Evolutionary conservation across 2,797 vertebrate genomes (phyloP).

Genomic region (Halcyon leucocephala): DNA sequence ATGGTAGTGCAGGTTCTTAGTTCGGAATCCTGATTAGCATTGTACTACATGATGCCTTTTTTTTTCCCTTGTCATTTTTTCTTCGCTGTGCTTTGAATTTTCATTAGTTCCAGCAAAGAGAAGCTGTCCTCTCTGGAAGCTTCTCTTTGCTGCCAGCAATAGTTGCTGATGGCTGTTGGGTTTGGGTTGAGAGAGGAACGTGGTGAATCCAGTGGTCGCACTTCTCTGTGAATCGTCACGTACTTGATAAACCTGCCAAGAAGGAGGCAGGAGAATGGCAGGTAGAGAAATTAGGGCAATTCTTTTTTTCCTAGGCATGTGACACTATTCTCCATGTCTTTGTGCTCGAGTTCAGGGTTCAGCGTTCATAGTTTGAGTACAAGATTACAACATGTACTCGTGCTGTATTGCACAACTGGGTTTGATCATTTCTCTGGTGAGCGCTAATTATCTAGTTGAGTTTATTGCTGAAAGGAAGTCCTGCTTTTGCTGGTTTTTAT

Average conservation of each 20-base stretch:
- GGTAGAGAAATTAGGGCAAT: background rate
- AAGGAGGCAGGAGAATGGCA: background rate
- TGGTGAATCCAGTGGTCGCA: background rate
- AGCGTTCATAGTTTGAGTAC: background rate
- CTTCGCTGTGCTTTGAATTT: background rate
- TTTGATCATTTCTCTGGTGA: conserved; percentile 33
- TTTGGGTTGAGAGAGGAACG: background rate
- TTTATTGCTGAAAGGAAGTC: conserved; percentile 51
- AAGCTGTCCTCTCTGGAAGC: background rate
- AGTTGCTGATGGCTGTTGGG: background rate
- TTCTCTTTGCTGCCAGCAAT: background rate
- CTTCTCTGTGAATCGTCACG: background rate
- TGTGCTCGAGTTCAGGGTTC: background rate
- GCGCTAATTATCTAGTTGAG: background rate
- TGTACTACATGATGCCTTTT: background rate
- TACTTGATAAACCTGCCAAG: background rate
- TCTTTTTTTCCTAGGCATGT: background rate
- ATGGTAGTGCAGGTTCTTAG: background rate
- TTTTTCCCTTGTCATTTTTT: background rate
- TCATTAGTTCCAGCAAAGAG: background rate
- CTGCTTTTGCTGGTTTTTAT: background rate
- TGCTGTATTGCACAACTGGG: conserved; percentile 11
- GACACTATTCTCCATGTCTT: background rate
- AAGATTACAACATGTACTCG: background rate
- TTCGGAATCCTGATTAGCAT: background rate